A percentile compares a stretch with the other conserved stretches of the same genome.
Evolutionary conservation across 2,113 vertebrate genomes (phyloP).

Genomic region (Rhineura floridana): DNA sequence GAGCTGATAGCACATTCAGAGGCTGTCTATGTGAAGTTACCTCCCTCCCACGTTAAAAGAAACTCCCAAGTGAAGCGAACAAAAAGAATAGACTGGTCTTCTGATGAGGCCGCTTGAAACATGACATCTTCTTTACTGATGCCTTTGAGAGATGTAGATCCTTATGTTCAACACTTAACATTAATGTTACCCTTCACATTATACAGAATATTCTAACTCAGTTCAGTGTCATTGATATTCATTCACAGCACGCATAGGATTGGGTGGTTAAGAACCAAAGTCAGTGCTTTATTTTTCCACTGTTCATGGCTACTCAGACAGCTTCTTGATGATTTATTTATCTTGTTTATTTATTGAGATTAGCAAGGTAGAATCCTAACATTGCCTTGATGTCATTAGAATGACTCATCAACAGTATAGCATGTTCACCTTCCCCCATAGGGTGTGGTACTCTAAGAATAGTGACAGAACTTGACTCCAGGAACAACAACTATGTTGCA

Average conservation of each 20-base stretch:
- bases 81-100: neutral
- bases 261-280: neutral
- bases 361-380: neutral
- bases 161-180: neutral
- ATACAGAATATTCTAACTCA: neutral
- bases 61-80: neutral
- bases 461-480: neutral
- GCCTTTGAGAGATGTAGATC: neutral
- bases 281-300: neutral
- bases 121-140: neutral
- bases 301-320: neutral
- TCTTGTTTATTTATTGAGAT: neutral
- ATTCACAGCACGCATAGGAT: neutral
- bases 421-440: neutral
- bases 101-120: neutral
- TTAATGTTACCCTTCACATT: neutral
- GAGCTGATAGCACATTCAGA: neutral
- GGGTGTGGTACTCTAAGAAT: constrained; percentile 19
- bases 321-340: neutral
- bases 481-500: constrained; percentile 5
- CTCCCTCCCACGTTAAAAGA: neutral
- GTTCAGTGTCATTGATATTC: neutral
- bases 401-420: constrained; percentile 12
- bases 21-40: neutral
- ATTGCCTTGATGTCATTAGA: neutral